These are phyloP conservation scores for Zelostemma sp. DNA, from an alignment of 1,140 invertebrate genomes.

Conservation along the genomic window DNA sequence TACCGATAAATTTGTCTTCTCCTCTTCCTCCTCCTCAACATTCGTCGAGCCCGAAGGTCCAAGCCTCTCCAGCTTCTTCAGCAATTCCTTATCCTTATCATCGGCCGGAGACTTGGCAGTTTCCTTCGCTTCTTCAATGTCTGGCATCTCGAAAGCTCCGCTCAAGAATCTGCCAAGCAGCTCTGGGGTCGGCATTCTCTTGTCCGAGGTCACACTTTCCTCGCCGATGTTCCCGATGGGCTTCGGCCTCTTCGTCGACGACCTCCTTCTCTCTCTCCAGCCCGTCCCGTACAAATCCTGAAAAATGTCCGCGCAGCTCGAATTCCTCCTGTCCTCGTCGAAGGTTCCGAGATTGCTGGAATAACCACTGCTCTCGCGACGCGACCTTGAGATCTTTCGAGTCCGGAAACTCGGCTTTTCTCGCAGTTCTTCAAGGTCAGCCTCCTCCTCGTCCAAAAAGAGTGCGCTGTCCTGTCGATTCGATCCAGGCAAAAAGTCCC, in stretches of 20 bases:
- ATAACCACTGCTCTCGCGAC: conserved; percentile 62
- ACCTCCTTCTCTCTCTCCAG: conserved; percentile 49
- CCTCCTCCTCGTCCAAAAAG: conserved; percentile 50
- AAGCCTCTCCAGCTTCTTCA: conserved; percentile 16
- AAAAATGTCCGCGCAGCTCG: conserved; percentile 33
- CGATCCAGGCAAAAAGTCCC: conserved; percentile 22
- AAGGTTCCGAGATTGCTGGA: conserved; percentile 59
- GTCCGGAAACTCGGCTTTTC: conserved; percentile 20
- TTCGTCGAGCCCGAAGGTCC: conserved; percentile 1
- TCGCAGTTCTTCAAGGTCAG: conserved; percentile 31
- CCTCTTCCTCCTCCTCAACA: conserved; percentile 5
- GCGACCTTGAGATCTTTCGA: conserved; percentile 35
- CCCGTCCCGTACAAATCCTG: conserved; percentile 31
- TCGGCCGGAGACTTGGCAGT: conserved; percentile 6
- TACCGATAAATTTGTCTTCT: conserved; percentile 9
- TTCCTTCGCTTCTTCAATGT: conserved; percentile 56
- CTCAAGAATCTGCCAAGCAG: conserved; percentile 53
- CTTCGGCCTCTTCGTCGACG: conserved; percentile 46
- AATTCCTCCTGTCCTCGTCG: conserved; percentile 57
- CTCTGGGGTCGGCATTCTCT: conserved; percentile 59
- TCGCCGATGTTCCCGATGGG: conserved; percentile 13
- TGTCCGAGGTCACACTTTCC: conserved; percentile 16
- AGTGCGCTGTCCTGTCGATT: conserved; percentile 56
- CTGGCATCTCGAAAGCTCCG: conserved; percentile 50
- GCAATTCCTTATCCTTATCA: background rate